Evolutionary conservation across 2,888 invertebrate genomes (phyloP).

Genomic region (Amblyjoppa fuscipennis): DNA sequence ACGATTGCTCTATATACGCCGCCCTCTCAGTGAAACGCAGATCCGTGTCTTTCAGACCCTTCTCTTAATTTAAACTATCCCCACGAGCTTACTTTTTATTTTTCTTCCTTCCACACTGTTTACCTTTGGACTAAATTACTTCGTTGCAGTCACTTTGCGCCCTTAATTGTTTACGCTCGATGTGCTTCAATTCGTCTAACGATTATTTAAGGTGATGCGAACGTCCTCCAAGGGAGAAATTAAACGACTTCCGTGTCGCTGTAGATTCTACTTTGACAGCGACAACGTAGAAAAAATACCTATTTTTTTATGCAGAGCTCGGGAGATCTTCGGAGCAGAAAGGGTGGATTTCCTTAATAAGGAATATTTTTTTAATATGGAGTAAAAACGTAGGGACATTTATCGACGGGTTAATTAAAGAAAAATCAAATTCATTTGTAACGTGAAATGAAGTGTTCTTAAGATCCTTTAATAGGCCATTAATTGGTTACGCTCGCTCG

Average conservation of each 20-base stretch:
- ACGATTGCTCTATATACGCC: conserved; percentile 48
- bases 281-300: too few relatives aligned
- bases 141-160: not conserved
- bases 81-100: conserved; percentile 21
- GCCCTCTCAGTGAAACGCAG: conserved; percentile 17
- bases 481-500: not conserved
- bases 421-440: not conserved
- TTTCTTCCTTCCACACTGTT: conserved; percentile 3
- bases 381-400: not conserved
- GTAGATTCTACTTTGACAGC: not conserved
- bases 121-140: conserved; percentile 5
- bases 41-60: conserved; percentile 42
- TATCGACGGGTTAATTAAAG: not conserved
- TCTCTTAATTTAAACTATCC: conserved; percentile 47
- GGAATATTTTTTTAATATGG: not conserved
- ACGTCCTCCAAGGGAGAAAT: not conserved
- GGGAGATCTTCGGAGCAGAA: not conserved
- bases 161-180: not conserved
- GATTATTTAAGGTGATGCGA: not conserved
- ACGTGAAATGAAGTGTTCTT: not conserved
- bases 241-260: not conserved
- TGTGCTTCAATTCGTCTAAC: not conserved
- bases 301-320: too few relatives aligned
- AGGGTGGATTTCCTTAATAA: not conserved
- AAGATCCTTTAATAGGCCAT: not conserved